phyloP scores from a whole-genome alignment of 2,888 invertebrate genomes.

The Trachelus troglodyta region DNA sequence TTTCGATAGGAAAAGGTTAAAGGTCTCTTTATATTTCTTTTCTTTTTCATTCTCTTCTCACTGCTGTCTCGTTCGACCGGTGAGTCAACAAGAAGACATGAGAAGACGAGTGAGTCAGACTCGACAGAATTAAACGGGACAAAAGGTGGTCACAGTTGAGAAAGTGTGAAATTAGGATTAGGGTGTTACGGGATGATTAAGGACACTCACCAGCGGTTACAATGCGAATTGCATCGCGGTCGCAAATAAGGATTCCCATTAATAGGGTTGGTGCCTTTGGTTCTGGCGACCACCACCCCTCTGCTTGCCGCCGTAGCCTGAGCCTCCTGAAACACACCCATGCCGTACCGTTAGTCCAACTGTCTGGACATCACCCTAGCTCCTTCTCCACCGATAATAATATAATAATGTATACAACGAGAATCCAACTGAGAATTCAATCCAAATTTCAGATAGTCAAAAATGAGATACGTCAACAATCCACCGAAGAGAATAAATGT shows the following conservation, averaged over 20 bases:
- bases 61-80: neutral
- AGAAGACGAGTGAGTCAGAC: neutral
- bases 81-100: neutral
- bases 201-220: slow-evolving; percentile 65
- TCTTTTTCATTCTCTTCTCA: neutral
- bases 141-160: neutral
- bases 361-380: slow-evolving; percentile 35
- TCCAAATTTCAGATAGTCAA: slow-evolving; percentile 21
- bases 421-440: slow-evolving; percentile 19
- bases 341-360: slow-evolving; percentile 54
- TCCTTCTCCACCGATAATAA: slow-evolving; percentile 27
- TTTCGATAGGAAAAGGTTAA: neutral
- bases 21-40: neutral
- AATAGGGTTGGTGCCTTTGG: slow-evolving; percentile 91
- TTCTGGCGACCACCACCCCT: slow-evolving; percentile 76
- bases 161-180: neutral
- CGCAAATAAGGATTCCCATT: slow-evolving; percentile 66
- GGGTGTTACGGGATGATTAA: slow-evolving; percentile 30
- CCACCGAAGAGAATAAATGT: neutral
- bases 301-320: slow-evolving; percentile 87
- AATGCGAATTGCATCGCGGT: slow-evolving; percentile 62
- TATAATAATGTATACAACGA: slow-evolving; percentile 16
- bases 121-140: neutral
- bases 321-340: slow-evolving; percentile 68
- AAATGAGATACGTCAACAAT: neutral